Conservation (phyloP, 2,888 invertebrate genomes). For the Mesopsocus fuscifrons region DNA sequence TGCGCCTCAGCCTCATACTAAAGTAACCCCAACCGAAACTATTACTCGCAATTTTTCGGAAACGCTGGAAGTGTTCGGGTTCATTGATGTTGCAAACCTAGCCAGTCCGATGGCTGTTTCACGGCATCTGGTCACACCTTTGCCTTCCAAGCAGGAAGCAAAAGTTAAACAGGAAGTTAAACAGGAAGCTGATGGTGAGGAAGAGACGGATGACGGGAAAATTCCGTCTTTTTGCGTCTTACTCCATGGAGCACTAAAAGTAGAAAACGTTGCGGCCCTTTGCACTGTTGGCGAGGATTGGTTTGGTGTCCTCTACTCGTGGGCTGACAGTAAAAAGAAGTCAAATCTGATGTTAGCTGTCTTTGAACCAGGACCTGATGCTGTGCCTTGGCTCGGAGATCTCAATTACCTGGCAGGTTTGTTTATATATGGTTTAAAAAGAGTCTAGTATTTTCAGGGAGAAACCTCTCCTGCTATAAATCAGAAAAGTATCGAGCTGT, state of each 20-base stretch:
- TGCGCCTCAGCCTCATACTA: conserved; percentile 40
- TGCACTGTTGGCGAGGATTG: conserved; percentile 69
- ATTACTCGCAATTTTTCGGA: conserved; percentile 43
- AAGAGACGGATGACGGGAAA: conserved; percentile 50
- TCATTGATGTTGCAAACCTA: conserved; percentile 69
- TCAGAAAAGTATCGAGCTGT: no score
- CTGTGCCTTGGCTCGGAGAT: conserved; percentile 82
- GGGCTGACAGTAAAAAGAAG: conserved; percentile 82
- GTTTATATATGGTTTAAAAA: no score
- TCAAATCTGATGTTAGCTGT: conserved; percentile 83
- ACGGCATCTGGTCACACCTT: conserved; percentile 73
- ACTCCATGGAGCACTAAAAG: conserved; percentile 79
- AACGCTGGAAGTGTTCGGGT: conserved; percentile 69
- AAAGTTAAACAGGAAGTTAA: conserved; percentile 15
- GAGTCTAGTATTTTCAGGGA: no score
- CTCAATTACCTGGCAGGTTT: conserved; percentile 45
- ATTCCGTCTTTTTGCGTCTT: conserved; percentile 81
- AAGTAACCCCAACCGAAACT: conserved; percentile 41
- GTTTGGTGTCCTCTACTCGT: conserved; percentile 89
- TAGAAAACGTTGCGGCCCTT: conserved; percentile 81
- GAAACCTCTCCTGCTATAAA: no score
- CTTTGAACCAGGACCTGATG: conserved; percentile 54
- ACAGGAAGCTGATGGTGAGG: conserved; percentile 29
- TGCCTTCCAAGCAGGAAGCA: conserved; percentile 16
- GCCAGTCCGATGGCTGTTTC: conserved; percentile 83